phyloP scores from a whole-genome alignment of 2,797 vertebrate genomes.

The Pangasius mekongensis region DNA sequence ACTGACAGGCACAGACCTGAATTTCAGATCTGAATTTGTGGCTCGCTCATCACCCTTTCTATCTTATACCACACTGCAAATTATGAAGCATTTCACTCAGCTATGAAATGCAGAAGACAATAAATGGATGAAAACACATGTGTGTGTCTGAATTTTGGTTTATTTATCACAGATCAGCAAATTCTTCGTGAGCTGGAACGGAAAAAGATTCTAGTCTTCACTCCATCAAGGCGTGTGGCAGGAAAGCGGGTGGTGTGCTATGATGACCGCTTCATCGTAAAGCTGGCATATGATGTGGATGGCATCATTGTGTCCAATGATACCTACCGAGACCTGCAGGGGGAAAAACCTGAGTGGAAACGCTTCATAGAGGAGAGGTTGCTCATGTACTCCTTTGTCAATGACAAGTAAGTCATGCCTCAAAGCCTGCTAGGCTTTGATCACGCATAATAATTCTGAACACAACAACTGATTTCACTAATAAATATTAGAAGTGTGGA shows the following conservation, averaged over 20 bases:
- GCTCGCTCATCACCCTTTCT: neutral
- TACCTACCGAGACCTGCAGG: conserved; percentile 79
- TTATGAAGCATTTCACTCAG: neutral
- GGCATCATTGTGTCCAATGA: conserved; percentile 79
- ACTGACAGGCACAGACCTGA: neutral
- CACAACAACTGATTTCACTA: neutral
- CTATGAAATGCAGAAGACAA: neutral
- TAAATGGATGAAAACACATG: neutral
- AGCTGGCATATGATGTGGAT: conserved; percentile 70
- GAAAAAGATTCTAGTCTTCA: conserved; percentile 77
- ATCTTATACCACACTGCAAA: neutral
- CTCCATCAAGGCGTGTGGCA: conserved; percentile 70
- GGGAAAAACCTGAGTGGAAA: conserved; percentile 74
- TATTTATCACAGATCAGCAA: conserved; percentile 69
- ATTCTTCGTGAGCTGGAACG: conserved; percentile 75
- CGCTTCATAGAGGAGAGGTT: conserved; percentile 76
- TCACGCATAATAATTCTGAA: neutral
- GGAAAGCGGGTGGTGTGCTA: conserved; percentile 79
- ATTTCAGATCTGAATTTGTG: neutral
- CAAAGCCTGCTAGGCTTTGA: neutral
- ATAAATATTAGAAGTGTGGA: neutral
- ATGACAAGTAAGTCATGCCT: conserved; percentile 71
- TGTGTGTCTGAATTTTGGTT: neutral
- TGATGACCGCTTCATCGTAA: conserved; percentile 78
- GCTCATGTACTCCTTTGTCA: conserved; percentile 80